phyloP scores from a whole-genome alignment of 1,140 invertebrate genomes.

The Argopecten irradians region DNA sequence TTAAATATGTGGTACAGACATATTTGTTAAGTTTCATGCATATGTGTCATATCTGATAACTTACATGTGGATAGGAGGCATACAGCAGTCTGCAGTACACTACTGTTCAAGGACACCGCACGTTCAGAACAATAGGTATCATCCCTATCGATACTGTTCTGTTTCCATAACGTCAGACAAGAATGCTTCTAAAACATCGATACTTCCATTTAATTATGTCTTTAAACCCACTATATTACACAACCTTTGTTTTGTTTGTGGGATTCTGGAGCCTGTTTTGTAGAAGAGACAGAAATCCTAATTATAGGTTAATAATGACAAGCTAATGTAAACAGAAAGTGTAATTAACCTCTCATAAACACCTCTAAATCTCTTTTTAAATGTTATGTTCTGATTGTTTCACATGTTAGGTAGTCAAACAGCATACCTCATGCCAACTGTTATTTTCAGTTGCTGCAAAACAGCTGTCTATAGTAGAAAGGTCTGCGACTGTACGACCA shows the following conservation, averaged over 20 bases:
- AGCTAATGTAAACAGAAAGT: not conserved
- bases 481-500: not conserved
- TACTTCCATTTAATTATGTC: no score
- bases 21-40: no score
- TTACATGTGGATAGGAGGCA: no score
- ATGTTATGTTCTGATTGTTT: not conserved
- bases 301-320: not conserved
- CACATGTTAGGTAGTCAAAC: not conserved
- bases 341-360: not conserved
- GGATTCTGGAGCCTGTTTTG: not conserved
- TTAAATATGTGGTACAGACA: no score
- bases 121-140: no score
- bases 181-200: not conserved
- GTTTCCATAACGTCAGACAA: no score
- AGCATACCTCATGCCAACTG: not conserved
- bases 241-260: not conserved
- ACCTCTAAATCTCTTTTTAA: not conserved
- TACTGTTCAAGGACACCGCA: no score
- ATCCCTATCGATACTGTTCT: no score
- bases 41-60: no score
- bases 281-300: not conserved
- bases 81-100: no score
- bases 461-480: not conserved
- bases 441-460: not conserved
- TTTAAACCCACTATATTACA: not conserved